phyloP scores from a whole-genome alignment of 2,113 vertebrate genomes.

The Rhinogobius similis region DNA sequence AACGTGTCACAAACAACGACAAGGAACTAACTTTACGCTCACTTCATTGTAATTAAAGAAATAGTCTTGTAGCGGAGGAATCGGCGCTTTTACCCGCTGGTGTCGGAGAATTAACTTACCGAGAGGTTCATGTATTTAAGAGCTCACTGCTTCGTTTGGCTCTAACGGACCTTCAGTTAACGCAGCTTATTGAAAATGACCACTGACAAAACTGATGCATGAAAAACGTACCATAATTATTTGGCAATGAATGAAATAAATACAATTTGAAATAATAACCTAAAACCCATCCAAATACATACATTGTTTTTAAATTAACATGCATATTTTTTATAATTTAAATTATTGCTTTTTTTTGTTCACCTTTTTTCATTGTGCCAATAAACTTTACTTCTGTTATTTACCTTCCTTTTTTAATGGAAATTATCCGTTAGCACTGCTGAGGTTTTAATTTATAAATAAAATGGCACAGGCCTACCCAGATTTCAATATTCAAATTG shows the following conservation, averaged over 20 bases:
- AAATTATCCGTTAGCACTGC: not conserved
- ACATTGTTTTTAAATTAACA: too few species aligned
- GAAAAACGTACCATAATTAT: not conserved
- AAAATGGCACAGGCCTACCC: too few species aligned
- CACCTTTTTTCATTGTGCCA: not conserved
- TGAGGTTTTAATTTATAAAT: not conserved
- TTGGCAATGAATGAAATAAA: too few species aligned
- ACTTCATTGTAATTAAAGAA: constrained; percentile 70
- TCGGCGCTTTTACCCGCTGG: constrained; percentile 41
- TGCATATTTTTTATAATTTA: too few species aligned
- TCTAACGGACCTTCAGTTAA: not conserved
- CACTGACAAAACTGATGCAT: not conserved
- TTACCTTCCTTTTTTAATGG: not conserved
- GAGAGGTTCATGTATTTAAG: constrained; percentile 10
- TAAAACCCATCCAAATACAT: too few species aligned
- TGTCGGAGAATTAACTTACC: constrained; percentile 33
- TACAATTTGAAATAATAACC: too few species aligned
- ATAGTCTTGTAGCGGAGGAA: constrained; percentile 38
- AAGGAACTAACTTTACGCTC: constrained; percentile 81
- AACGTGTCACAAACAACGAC: constrained; percentile 74
- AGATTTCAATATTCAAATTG: not conserved
- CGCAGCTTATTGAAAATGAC: not conserved
- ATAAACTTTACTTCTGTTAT: not conserved
- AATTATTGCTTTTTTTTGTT: not conserved
- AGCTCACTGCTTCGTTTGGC: not conserved